Base-by-base conservation (phyloP, 2,888 invertebrate genomes). In the Aquatica leii region DNA sequence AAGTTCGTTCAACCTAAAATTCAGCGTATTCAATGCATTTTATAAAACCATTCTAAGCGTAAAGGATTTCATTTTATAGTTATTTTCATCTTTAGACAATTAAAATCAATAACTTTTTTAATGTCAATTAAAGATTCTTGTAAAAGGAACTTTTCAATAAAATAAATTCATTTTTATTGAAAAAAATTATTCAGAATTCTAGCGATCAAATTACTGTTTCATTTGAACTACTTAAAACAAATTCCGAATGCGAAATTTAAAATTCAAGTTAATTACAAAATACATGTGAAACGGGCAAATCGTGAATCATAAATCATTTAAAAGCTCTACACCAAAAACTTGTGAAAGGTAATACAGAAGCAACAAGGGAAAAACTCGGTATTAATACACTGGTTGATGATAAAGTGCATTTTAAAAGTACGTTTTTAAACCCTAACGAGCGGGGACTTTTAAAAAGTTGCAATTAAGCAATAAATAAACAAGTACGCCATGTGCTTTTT, bases 401-500 rank as follows among this genome's bases (percentile, higher is more conserved):
- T 46, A 46, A 46, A 46, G 46, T 46, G 46, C 18, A 46, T 46
- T 46, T 46, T 46, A 46, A 46, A 46, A 46, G 41, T 41, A 41
- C 41, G 15, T 41, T 46, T 46, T 46, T 46, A 5, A 46, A 18
- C n/a, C 2, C 24, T 24, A 24, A 24, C 46, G 6, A 17, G 46
- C 18, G 11, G 11, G 17, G 11, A 46, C 1, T 4, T 46, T 46
- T 41, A 31, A 31, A 35, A 51, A 51, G 51, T 51, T 31, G 51
- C 24, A 15, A 51, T 51, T 51, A 14, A 14, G 17, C 34, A 12
- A 18, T 46, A 46, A 46, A 46, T 46, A 46, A 46, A 46, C n/a
- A 46, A 24, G 4, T 24, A 6, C 24, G n/a, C n/a, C n/a, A n/a
- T n/a, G n/a, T n/a, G n/a, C n/a, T n/a, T n/a, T n/a, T n/a, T n/a